Percentiles rank a stretch among this genome's conserved stretches.
Evolutionary conservation across 1,140 invertebrate genomes (phyloP).

Genomic region (Adelges cooleyi): DNA sequence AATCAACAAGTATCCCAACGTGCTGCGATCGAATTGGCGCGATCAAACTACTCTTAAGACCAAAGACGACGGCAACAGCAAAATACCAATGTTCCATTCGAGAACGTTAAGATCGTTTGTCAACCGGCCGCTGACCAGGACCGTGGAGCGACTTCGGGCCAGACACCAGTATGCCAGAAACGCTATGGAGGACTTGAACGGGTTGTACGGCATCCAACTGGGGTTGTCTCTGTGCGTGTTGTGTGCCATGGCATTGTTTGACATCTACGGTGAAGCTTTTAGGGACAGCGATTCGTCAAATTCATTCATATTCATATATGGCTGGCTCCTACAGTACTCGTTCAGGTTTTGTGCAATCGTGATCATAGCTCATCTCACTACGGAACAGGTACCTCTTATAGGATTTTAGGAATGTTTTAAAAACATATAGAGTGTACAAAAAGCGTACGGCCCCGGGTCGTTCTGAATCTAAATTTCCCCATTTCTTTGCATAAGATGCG

Average conservation of each 20-base stretch:
- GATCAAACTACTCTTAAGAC: no score
- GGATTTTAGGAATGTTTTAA: no score
- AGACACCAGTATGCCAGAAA: neutral
- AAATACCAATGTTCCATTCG: no score
- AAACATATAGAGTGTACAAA: no score
- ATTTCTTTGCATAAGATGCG: no score
- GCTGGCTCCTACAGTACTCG: neutral
- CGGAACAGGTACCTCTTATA: constrained; percentile 13
- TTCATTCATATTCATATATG: neutral
- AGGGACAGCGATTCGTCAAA: neutral
- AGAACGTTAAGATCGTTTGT: no score
- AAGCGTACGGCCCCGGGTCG: no score
- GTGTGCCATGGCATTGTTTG: neutral
- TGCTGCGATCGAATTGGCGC: neutral
- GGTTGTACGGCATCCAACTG: neutral
- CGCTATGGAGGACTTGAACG: neutral
- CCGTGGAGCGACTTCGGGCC: neutral
- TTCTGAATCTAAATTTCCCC: no score
- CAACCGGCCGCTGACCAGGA: no score
- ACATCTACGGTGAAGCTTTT: neutral
- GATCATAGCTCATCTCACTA: neutral
- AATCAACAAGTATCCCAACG: neutral
- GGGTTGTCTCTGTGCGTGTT: neutral
- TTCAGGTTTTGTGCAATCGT: neutral
- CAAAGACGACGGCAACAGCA: no score